Conservation (phyloP, 2,888 invertebrate genomes). For the Lasiommata megera region DNA sequence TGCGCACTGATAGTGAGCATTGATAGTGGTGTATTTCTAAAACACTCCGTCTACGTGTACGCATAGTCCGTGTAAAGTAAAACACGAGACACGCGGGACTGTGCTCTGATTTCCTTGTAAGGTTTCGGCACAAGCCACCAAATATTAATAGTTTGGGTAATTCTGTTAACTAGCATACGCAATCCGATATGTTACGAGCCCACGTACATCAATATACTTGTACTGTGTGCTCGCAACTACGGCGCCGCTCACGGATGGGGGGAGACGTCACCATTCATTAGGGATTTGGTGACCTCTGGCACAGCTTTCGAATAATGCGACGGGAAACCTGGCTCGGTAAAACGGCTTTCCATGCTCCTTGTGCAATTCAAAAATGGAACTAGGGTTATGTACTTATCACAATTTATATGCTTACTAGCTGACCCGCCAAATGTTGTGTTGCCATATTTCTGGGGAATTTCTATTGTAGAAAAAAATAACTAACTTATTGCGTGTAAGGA, state of each 20-base stretch:
- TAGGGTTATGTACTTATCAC: too few relatives aligned
- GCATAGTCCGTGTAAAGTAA: conserved; percentile 4
- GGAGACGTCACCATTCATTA: background rate
- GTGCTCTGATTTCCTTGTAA: conserved; percentile 28
- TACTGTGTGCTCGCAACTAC: background rate
- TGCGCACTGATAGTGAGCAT: background rate
- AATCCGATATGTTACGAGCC: background rate
- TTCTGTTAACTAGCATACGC: conserved; percentile 6
- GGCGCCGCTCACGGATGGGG: background rate
- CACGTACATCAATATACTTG: background rate
- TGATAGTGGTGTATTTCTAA: background rate
- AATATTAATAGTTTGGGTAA: conserved; percentile 13
- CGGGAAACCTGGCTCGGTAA: background rate
- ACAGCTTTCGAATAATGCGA: background rate
- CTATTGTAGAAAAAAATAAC: too few relatives aligned
- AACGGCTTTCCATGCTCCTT: too few relatives aligned
- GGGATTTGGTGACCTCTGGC: background rate
- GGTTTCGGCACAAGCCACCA: conserved; percentile 21
- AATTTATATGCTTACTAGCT: too few relatives aligned
- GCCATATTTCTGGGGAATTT: too few relatives aligned
- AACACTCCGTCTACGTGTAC: background rate
- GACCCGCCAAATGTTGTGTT: too few relatives aligned
- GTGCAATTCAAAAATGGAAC: too few relatives aligned
- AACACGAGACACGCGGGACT: conserved; percentile 13
- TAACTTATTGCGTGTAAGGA: too few relatives aligned